A percentile compares a stretch with the other conserved stretches of the same genome.
Evolutionary conservation across 2,797 vertebrate genomes (phyloP).

Genomic region (Scleropages formosus): DNA sequence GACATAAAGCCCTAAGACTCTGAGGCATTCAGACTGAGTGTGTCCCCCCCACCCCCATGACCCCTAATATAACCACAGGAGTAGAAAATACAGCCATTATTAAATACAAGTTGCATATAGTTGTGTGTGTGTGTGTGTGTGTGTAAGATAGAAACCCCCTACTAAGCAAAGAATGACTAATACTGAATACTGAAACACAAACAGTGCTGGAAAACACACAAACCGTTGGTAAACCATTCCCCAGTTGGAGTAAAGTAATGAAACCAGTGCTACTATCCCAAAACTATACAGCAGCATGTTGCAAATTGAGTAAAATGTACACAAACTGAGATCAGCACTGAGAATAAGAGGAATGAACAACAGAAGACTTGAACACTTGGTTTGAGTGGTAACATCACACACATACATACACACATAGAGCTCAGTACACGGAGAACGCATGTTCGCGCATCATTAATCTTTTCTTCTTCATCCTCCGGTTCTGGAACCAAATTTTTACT

Average conservation of each 20-base stretch:
- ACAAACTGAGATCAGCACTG: not conserved
- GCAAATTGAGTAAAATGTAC: not conserved
- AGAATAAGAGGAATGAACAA: conserved; percentile 17
- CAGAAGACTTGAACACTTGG: conserved; percentile 31
- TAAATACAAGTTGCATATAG: conserved; percentile 1
- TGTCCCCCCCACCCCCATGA: not conserved
- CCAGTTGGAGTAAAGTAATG: not conserved
- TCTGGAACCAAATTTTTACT: conserved; percentile 83
- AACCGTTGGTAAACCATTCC: conserved; percentile 2
- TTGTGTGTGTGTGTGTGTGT: too few species aligned
- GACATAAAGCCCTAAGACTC: not conserved
- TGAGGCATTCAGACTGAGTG: not conserved
- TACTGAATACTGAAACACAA: conserved; percentile 12
- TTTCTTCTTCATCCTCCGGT: conserved; percentile 94
- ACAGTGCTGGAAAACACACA: conserved; percentile 24
- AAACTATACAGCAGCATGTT: not conserved
- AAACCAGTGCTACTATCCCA: not conserved
- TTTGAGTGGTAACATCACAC: conserved; percentile 45
- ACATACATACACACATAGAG: conserved; percentile 49
- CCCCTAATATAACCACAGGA: not conserved
- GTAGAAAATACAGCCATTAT: conserved; percentile 8
- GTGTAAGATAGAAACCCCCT: conserved; percentile 1
- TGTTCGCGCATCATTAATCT: conserved; percentile 86
- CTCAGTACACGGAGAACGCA: conserved; percentile 79
- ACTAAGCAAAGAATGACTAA: not conserved